phyloP scores from a whole-genome alignment of 2,797 vertebrate genomes.

The Amazona ochrocephala region DNA sequence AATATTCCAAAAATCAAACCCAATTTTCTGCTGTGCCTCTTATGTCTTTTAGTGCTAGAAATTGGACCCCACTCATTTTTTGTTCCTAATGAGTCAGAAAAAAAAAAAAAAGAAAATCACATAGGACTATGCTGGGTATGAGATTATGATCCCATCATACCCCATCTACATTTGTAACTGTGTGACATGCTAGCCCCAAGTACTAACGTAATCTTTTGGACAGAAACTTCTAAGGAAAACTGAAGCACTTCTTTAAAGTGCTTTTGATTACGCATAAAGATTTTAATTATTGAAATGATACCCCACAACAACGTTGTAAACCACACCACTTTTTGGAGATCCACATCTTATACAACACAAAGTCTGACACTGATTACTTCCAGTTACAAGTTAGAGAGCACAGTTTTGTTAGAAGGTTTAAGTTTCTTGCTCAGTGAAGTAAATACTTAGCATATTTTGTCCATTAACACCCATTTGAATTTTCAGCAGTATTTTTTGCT shows the following conservation, averaged over 20 bases:
- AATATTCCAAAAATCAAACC: background rate
- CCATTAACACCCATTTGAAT: background rate
- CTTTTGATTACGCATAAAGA: background rate
- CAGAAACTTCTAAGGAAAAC: background rate
- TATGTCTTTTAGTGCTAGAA: background rate
- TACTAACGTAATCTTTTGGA: background rate
- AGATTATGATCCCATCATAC: background rate
- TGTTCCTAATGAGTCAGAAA: background rate
- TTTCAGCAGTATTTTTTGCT: background rate
- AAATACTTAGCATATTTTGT: background rate
- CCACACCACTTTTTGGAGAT: background rate
- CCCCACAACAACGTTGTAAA: fast-evolving
- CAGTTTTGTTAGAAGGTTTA: background rate
- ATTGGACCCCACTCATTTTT: background rate
- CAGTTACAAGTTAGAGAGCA: background rate
- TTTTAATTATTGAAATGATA: background rate
- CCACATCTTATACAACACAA: background rate
- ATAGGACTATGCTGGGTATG: background rate
- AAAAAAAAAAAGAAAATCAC: background rate
- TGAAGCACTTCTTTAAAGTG: background rate
- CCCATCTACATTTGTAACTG: background rate
- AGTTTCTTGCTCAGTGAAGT: background rate
- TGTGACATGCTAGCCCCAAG: background rate
- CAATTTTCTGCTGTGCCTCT: background rate
- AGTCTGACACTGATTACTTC: background rate